phyloP scores from a whole-genome alignment of 1,140 invertebrate genomes.

The Phymorhynchus buccinoides region DNA sequence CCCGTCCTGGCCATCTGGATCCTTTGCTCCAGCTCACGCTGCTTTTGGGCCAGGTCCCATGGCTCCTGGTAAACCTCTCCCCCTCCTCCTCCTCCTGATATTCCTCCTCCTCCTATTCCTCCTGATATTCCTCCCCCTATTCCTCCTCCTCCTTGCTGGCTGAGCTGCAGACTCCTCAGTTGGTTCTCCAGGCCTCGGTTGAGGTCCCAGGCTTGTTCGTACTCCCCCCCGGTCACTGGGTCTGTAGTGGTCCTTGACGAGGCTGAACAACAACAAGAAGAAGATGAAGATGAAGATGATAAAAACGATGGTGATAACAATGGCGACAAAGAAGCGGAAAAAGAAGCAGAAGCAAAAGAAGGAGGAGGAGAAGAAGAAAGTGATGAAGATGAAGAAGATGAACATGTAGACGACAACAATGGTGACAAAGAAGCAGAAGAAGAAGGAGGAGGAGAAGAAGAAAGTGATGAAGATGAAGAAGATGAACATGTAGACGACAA shows the following conservation, averaged over 20 bases:
- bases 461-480: no score
- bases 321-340: no score
- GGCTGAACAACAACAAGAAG: background rate
- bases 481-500: no score
- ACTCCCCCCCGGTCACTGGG: slow-evolving; percentile 36
- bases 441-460: no score
- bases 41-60: slow-evolving; percentile 57
- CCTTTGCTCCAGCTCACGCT: slow-evolving; percentile 55
- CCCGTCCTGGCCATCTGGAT: slow-evolving; percentile 44
- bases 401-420: no score
- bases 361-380: no score
- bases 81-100: background rate
- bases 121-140: background rate
- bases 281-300: no score
- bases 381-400: no score
- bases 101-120: background rate
- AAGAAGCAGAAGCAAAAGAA: no score
- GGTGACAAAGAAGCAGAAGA: no score
- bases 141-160: no score
- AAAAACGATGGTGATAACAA: no score
- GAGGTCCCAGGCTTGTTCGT: slow-evolving; percentile 57
- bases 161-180: slow-evolving; percentile 21
- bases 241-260: slow-evolving; percentile 5
- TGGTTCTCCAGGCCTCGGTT: slow-evolving; percentile 29
- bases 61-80: slow-evolving; percentile 58